Evolutionary conservation across 1,140 invertebrate species (phyloP).

Genomic region (Drosophila varians): DNA sequence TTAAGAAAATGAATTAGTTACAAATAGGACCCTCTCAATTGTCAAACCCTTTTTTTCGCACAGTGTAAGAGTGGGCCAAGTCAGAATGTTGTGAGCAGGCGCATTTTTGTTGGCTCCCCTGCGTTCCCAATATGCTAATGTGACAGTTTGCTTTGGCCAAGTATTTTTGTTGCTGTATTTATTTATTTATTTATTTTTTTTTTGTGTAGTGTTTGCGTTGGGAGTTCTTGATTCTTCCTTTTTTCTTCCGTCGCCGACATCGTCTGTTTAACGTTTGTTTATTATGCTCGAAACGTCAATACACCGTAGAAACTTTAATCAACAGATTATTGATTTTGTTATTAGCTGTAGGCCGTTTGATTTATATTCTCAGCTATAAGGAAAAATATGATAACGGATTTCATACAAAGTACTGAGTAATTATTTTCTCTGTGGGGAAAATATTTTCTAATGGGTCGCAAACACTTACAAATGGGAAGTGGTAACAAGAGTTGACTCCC

Average conservation of each 20-base stretch:
- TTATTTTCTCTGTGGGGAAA: conserved; percentile 3
- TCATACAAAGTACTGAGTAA: background rate
- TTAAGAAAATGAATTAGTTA: no score
- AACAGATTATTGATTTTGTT: conserved; percentile 26
- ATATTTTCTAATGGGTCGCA: conserved; percentile 36
- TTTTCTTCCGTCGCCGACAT: conserved; percentile 36
- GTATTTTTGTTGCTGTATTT: conserved; percentile 15
- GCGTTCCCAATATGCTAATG: conserved; percentile 79
- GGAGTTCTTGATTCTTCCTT: conserved; percentile 30
- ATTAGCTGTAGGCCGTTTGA: conserved; percentile 26
- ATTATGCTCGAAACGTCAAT: conserved; percentile 65
- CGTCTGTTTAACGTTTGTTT: conserved; percentile 68
- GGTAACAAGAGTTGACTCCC: conserved; percentile 33
- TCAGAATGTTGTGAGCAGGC: conserved; percentile 40
- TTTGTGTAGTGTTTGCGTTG: conserved; percentile 25
- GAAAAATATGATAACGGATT: no score
- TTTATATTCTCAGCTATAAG: conserved; percentile 19
- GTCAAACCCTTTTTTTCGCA: background rate
- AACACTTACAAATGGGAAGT: conserved; percentile 31
- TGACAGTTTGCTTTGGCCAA: conserved; percentile 69
- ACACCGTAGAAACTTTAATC: conserved; percentile 65
- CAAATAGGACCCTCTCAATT: no score
- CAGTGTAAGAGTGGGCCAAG: conserved; percentile 24
- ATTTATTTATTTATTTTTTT: conserved; percentile 21
- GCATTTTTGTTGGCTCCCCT: conserved; percentile 55